Percentiles rank a stretch among this genome's conserved stretches.
These are phyloP conservation scores for Sylvicola cinctus DNA, from an alignment of 2,888 invertebrate genomes.

Conservation along the genomic window DNA sequence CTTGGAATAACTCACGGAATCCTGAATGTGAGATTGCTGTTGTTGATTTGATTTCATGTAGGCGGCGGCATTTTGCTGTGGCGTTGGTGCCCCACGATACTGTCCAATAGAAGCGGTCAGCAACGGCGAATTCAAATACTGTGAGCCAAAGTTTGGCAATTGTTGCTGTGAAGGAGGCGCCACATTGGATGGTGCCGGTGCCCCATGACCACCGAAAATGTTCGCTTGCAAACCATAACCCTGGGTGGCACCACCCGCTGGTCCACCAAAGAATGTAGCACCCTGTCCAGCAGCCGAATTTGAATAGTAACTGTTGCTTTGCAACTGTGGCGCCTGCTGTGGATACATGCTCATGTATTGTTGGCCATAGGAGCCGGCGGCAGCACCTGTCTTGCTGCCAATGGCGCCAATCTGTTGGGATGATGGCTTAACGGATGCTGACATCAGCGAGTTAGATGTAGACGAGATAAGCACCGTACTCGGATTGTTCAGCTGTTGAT, in stretches of 20 bases:
- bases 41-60: conserved; percentile 24
- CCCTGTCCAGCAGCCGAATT: conserved; percentile 24
- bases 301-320: conserved; percentile 26
- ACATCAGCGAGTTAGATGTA: conserved; percentile 74
- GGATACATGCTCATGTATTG: conserved; percentile 25
- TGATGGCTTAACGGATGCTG: conserved; percentile 65
- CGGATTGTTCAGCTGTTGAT: conserved; percentile 58
- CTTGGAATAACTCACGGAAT: conserved; percentile 18
- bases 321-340: conserved; percentile 20
- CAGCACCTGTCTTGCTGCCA: conserved; percentile 28
- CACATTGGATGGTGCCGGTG: conserved; percentile 13
- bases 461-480: conserved; percentile 77
- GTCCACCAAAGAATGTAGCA: conserved; percentile 19
- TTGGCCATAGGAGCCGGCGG: conserved; percentile 15
- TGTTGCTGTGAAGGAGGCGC: conserved; percentile 19
- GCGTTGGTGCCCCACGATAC: conserved; percentile 23
- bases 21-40: conserved; percentile 25
- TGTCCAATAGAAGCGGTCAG: conserved; percentile 28
- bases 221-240: conserved; percentile 21
- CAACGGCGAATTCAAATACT: conserved; percentile 34
- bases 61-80: conserved; percentile 14
- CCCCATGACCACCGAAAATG: conserved; percentile 22
- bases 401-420: conserved; percentile 69
- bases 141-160: conserved; percentile 28
- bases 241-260: conserved; percentile 18